Conservation (phyloP, 2,797 vertebrate genomes). For the Hypotaenidia okinawae region DNA sequence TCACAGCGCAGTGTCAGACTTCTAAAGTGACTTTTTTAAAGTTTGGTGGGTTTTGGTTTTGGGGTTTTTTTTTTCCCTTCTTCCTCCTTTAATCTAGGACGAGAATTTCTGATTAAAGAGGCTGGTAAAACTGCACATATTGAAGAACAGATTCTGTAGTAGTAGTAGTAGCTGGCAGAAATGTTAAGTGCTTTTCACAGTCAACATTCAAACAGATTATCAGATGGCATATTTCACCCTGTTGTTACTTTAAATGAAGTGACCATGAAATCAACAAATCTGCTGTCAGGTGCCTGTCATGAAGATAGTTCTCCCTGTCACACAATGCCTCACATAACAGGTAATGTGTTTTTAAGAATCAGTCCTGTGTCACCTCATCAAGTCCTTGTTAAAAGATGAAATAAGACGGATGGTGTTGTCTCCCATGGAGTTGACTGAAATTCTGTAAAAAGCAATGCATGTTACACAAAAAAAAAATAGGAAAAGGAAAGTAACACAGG, state of each 20-base stretch:
- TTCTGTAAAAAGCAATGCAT: constrained; percentile 65
- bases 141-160: constrained; percentile 84
- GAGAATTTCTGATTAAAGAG: constrained; percentile 57
- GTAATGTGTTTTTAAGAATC: constrained; percentile 87
- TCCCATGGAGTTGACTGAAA: constrained; percentile 74
- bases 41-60: not conserved
- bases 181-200: constrained; percentile 86
- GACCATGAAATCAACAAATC: constrained; percentile 88
- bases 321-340: constrained; percentile 83
- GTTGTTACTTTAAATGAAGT: constrained; percentile 87
- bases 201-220: constrained; percentile 86
- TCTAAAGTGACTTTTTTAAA: constrained; percentile 21
- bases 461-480: constrained; percentile 36
- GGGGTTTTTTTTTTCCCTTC: not conserved
- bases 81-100: not conserved
- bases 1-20: not conserved
- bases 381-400: constrained; percentile 85
- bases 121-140: constrained; percentile 80
- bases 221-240: constrained; percentile 86
- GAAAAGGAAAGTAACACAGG: not conserved
- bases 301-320: constrained; percentile 83
- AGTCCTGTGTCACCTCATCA: constrained; percentile 84
- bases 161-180: constrained; percentile 80
- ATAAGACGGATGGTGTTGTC: constrained; percentile 82
- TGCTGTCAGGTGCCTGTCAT: constrained; percentile 86